These are phyloP conservation scores for Heliothis virescens DNA, from an alignment of 1,140 invertebrate species.

Conservation along the genomic window DNA sequence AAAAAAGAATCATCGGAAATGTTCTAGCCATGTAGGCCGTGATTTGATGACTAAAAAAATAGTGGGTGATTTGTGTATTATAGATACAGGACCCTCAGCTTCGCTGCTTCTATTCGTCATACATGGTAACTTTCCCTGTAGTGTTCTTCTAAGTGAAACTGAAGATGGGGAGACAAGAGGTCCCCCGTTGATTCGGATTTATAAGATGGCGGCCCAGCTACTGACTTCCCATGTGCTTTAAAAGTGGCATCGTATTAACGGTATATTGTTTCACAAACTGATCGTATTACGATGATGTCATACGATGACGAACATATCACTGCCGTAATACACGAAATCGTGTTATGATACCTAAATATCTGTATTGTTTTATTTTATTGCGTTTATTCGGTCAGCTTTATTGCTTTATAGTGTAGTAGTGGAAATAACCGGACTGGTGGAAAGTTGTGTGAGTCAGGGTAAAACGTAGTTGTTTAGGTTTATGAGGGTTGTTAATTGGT, in stretches of 20 bases:
- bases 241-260: slow-evolving; percentile 4
- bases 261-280: slow-evolving; percentile 22
- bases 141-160: no score
- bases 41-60: no score
- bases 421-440: slow-evolving; percentile 3
- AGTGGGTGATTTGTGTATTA: no score
- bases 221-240: neutral
- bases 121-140: no score
- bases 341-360: neutral
- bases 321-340: slow-evolving; percentile 20
- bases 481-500: neutral
- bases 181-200: no score
- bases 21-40: no score
- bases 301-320: slow-evolving; percentile 13
- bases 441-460: slow-evolving; percentile 3
- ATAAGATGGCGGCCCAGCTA: neutral
- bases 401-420: neutral
- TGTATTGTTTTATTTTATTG: neutral
- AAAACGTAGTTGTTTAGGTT: slow-evolving; percentile 2
- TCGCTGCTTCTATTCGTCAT: no score
- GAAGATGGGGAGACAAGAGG: no score
- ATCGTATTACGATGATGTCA: slow-evolving; percentile 29
- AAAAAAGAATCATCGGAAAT: no score
- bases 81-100: no score
- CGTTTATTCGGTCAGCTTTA: neutral